Evolutionary conservation across 2,113 vertebrate species (phyloP), one percentile per base, ranked within the genome.

Genomic region (Actinemys pallida): DNA sequence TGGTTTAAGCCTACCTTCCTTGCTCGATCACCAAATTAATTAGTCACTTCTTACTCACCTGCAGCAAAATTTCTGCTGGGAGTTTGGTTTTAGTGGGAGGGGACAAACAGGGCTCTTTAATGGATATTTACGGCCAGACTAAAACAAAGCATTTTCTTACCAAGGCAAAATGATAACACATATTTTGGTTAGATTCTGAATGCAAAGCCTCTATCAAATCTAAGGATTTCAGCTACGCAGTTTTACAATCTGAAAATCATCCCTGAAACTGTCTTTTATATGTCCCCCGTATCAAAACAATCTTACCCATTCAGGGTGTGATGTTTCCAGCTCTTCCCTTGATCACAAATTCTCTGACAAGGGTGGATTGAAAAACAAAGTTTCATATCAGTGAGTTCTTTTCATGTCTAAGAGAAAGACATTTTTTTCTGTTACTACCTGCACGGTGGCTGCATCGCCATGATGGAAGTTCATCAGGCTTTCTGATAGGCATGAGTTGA

Each of bases 321-420:
- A 62, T 93, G 75, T 87, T 86, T 91, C 90, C 86, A 84, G 25
- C 79, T 87, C 56, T 10, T 90, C 62, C 92, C 79, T 95, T 93
- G 93, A 95, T 95, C 93, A 87, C 82, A 83, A 88, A 16, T 92
- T 89, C 59, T 91, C 83, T 96, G 92, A 95, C 87, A 94, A 90
- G 42, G 80, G 72, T 42, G 87, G 47, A 42, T 0, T n/a, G 62
- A 79, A 16, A 79, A 83, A 95, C 65, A 81, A 69, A 45, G 47
- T 57, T 6, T 39, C 25, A 22, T 87, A 76, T 69, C 53, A 86
- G 82, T 6, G 13, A 76, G 27, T 24, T 90, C 20, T 87, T 75
- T 79, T 84, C 16, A 31, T n/a, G 53, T 39, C 86, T n/a, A 31
- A 1, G 1, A 76, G 80, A 10, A 4, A 42, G 69, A 87, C 52